Evolutionary conservation across 2,888 invertebrate species (phyloP), one percentile per base, ranked within the genome.

Genomic region (Zelleria hepariella): DNA sequence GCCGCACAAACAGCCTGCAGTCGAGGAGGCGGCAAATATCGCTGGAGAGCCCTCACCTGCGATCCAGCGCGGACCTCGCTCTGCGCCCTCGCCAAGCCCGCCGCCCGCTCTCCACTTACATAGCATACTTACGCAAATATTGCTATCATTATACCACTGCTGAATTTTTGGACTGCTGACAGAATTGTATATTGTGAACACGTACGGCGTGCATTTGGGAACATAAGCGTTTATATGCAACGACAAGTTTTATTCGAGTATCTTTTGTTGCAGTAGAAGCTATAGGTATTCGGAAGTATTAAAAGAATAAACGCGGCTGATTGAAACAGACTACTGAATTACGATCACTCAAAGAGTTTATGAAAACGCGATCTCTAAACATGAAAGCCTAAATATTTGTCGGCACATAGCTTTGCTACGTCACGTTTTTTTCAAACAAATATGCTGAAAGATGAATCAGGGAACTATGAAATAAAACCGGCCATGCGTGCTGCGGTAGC

Each of bases 1-100:
- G 78, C 70, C 68, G 62, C 66, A 74, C 78, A 85, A 83, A 86
- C 78, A 84, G 72, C 67, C 72, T 70, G 71, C 71, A 66, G 73
- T 80, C 73, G 75, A 81, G 77, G 67, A 73, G 68, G 78, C 73
- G 73, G 80, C 80, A 82, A 83, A 84, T 80, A 84, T 80, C 73
- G 71, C 74, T 75, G 66, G 67, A 79, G 77, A 68, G 75, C 78
- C 76, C 82, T 82, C 74, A 71, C 74, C 73, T 71, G 73, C 69
- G 74, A 72, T 74, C 72, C 73, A 67, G 65, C 69, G 66, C 67
- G 67, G 67, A 61, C 59, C 62, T 55, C 59, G 65, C 66, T 59
- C 62, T 23, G 27, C 52, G 32, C 52, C 23, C 52, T 32, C 21
- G 25, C 21, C 42, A 42, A 53, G 59, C 53, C 47, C 57, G 26